Conservation (phyloP, 2,888 invertebrate species). For the Cerceris rybyensis region DNA sequence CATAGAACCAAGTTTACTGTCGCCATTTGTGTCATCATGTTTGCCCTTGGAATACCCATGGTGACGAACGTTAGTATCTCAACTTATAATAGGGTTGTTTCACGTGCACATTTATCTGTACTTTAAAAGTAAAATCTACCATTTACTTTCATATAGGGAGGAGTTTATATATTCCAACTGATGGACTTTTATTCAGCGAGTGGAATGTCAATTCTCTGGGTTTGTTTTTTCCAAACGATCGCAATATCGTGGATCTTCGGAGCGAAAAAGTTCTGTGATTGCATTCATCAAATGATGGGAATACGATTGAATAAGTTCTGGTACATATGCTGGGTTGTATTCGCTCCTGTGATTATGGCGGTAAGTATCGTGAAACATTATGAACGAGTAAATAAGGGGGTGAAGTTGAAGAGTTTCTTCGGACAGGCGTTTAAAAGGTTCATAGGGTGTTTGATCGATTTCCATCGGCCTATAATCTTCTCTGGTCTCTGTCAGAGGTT, state of each 20-base stretch:
- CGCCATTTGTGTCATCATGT: conserved; percentile 84
- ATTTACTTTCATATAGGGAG: conserved; percentile 75
- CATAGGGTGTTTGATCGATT: neutral
- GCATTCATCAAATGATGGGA: conserved; percentile 86
- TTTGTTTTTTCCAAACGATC: conserved; percentile 85
- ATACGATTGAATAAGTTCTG: conserved; percentile 83
- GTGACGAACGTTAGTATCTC: conserved; percentile 84
- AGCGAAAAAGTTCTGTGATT: conserved; percentile 84
- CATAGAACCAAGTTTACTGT: conserved; percentile 87
- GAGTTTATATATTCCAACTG: conserved; percentile 82
- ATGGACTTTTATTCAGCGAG: conserved; percentile 85
- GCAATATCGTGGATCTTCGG: conserved; percentile 85
- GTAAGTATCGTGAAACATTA: conserved; percentile 80
- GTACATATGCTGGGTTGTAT: conserved; percentile 85
- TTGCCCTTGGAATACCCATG: conserved; percentile 85
- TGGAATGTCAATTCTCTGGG: conserved; percentile 85
- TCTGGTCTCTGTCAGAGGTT: neutral
- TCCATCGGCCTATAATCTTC: conserved; percentile 2
- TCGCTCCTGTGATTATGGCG: conserved; percentile 85
- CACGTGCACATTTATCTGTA: neutral
- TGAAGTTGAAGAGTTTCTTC: neutral
- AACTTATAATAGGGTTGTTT: too few relatives aligned
- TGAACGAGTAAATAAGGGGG: conserved; percentile 1
- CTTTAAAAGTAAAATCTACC: too few relatives aligned
- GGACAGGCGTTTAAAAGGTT: neutral